These are phyloP conservation scores for Tetrao urogallus DNA, from an alignment of 2,113 vertebrate genomes.

Conservation along the genomic window DNA sequence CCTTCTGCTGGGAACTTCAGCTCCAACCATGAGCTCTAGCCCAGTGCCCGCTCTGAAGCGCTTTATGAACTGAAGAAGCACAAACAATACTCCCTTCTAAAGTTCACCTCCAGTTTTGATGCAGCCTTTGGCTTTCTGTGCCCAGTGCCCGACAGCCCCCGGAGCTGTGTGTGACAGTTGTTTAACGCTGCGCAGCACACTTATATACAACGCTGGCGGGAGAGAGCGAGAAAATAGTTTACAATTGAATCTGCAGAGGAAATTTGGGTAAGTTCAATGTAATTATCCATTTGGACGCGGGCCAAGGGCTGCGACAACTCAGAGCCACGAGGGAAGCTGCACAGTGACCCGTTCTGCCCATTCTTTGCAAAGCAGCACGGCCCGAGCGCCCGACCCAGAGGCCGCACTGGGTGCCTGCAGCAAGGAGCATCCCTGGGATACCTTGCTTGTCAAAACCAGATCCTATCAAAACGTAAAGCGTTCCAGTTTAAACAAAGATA, in stretches of 20 bases:
- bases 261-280: conserved; percentile 46
- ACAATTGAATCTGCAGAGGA: conserved; percentile 57
- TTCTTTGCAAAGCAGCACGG: conserved; percentile 10
- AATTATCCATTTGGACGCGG: conserved; percentile 48
- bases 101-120: background rate
- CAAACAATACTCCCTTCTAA: background rate
- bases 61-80: background rate
- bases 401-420: background rate
- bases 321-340: background rate
- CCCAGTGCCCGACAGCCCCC: background rate
- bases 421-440: conserved; percentile 35
- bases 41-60: background rate
- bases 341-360: background rate
- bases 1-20: accelerated
- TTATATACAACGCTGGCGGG: background rate
- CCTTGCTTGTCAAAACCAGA: conserved; percentile 90
- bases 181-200: background rate
- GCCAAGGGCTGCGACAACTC: conserved; percentile 41
- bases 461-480: conserved; percentile 80
- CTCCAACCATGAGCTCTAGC: background rate
- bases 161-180: background rate
- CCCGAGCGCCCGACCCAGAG: background rate
- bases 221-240: conserved; percentile 33
- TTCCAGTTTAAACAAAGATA: conserved; percentile 66
- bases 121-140: background rate